Conservation (phyloP, 2,113 vertebrate species). For the Engraulis encrasicolus region DNA sequence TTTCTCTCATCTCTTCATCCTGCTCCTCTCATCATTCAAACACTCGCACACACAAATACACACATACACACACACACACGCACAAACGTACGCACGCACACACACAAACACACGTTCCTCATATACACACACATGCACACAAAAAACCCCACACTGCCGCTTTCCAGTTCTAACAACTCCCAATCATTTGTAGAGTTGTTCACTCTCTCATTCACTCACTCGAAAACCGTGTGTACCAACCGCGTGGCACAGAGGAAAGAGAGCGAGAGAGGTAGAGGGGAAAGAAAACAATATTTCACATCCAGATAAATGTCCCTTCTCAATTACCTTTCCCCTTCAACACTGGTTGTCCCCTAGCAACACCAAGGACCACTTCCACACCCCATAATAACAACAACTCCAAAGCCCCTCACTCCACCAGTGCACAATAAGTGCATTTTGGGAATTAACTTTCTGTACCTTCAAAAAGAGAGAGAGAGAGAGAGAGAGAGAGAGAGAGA, state of each 20-base stretch:
- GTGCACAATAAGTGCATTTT: neutral
- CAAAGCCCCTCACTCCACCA: neutral
- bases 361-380: neutral
- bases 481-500: no score
- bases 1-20: neutral
- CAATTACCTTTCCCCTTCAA: neutral
- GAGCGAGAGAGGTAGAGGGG: no score
- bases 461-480: no score
- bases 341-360: neutral
- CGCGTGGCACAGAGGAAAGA: no score
- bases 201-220: slow-evolving; percentile 1
- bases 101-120: neutral
- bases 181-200: slow-evolving; percentile 1
- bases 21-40: neutral
- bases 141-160: neutral
- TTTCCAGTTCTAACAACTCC: neutral
- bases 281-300: neutral
- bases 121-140: neutral
- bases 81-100: neutral
- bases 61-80: neutral
- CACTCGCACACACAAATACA: neutral
- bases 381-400: neutral
- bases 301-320: neutral
- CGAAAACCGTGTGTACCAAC: neutral
- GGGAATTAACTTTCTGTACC: neutral